These are phyloP conservation scores for Cheilosia scutellata DNA, from an alignment of 2,888 invertebrate genomes.

Conservation along the genomic window DNA sequence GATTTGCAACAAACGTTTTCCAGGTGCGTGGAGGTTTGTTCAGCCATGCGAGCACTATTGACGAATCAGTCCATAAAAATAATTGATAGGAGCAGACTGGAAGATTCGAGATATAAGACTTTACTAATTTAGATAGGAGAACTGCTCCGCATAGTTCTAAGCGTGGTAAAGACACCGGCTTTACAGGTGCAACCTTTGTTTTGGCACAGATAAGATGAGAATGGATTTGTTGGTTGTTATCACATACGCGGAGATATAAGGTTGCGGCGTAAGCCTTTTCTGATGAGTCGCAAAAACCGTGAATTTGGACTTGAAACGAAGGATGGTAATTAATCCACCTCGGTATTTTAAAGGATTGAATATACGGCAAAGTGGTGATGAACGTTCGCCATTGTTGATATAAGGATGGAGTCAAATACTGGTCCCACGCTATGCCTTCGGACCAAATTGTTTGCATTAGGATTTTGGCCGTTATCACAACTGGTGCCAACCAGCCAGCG, in stretches of 20 bases:
- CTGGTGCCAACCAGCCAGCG: background rate
- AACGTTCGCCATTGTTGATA: background rate
- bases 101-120: background rate
- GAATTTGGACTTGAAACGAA: background rate
- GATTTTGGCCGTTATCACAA: background rate
- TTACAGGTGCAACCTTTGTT: constrained; percentile 54
- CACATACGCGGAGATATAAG: background rate
- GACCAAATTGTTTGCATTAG: background rate
- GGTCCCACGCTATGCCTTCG: background rate
- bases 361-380: background rate
- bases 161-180: constrained; percentile 41
- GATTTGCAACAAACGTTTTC: constrained; percentile 61
- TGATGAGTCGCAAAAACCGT: constrained; percentile 1
- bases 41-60: constrained; percentile 31
- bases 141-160: constrained; percentile 64
- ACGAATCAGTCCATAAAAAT: constrained; percentile 34
- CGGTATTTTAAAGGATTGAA: background rate
- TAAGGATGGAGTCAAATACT: too few species aligned
- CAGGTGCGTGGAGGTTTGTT: constrained; percentile 29
- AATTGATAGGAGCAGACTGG: background rate
- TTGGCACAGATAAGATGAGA: constrained; percentile 36
- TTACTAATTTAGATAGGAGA: constrained; percentile 52
- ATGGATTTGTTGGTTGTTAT: background rate
- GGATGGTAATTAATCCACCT: background rate
- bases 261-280: background rate